phyloP scores from a whole-genome alignment of 2,888 invertebrate genomes.

The Tipula helvola region DNA sequence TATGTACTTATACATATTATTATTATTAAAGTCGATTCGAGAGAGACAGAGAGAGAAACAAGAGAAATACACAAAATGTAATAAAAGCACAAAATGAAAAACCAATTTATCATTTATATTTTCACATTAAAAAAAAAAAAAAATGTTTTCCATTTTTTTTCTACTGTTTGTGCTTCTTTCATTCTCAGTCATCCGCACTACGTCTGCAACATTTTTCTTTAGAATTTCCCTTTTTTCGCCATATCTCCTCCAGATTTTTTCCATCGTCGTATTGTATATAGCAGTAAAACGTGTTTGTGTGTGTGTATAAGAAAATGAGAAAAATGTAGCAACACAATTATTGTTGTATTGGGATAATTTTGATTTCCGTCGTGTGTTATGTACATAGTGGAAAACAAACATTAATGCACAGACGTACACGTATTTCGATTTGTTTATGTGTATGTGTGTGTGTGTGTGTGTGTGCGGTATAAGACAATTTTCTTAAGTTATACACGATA shows the following conservation, averaged over 20 bases:
- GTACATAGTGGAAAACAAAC: background rate
- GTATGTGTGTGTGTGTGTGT: background rate
- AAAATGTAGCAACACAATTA: background rate
- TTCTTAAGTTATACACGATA: background rate
- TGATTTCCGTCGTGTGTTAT: background rate
- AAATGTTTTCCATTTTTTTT: background rate
- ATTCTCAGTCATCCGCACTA: background rate
- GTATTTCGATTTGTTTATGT: background rate
- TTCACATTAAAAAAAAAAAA: background rate
- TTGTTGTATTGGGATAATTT: background rate
- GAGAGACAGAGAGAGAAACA: background rate
- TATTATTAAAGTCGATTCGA: background rate
- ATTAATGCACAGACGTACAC: background rate
- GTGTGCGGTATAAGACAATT: background rate
- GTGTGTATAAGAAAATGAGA: background rate
- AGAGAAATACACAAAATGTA: background rate
- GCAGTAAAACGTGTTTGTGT: background rate
- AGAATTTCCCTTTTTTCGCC: background rate
- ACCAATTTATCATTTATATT: slow-evolving; percentile 4
- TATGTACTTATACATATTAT: background rate
- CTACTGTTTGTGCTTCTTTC: background rate
- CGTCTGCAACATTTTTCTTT: background rate
- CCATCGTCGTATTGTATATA: background rate
- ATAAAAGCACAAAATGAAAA: background rate
- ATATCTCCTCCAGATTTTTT: background rate